Base-by-base conservation (phyloP, 2,113 vertebrate species). In the Bos javanicus region DNA sequence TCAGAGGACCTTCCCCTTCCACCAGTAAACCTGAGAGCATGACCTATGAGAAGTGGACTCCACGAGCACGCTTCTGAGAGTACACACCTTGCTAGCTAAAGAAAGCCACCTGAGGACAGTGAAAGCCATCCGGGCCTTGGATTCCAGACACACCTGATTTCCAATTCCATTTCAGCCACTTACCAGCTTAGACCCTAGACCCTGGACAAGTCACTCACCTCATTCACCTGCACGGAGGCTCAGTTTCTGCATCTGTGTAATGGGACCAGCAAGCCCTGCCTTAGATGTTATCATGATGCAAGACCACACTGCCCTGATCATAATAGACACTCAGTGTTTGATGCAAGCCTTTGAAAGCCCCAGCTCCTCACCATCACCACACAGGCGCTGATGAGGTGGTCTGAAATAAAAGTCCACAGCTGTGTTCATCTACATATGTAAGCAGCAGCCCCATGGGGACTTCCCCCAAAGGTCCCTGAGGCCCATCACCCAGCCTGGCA, bases 251-350 rank as follows among this genome's bases (percentile, higher is more conserved):
- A 30, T 25, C 74, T 88, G 14, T 36, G 8, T 23, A 36, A 50
- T 56, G 30, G 30, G 7, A 16, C 5, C n/a, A 52, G 52, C n/a
- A 39, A 76, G 6, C 14, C 25, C 33, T 52, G 28, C 30, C 39
- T 89, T 19, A 3, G 2, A 14, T 28, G 6, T 25, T 26, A 54
- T 8, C 26, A 2, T 14, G 12, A 54, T 5, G 8, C 16, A 4
- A n/a, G 54, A 39, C 30, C 74, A 33, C 64, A 43, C n/a, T 57
- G 28, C 17, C 46, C 50, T 26, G 60, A 28, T 10, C 12, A 14
- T 17, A 28, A 74, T 0, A 3, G 30, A 12, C 12, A 25, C 60
- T 36, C 13, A 6, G 2, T 2, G 36, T 36, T n/a, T 3, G 0
- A 13, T 3, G 3, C 50, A n/a, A 86, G 30, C 26, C 36, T 57